These are phyloP conservation scores for Polypedilum vanderplanki DNA, from an alignment of 1,140 invertebrate species.

Conservation along the genomic window DNA sequence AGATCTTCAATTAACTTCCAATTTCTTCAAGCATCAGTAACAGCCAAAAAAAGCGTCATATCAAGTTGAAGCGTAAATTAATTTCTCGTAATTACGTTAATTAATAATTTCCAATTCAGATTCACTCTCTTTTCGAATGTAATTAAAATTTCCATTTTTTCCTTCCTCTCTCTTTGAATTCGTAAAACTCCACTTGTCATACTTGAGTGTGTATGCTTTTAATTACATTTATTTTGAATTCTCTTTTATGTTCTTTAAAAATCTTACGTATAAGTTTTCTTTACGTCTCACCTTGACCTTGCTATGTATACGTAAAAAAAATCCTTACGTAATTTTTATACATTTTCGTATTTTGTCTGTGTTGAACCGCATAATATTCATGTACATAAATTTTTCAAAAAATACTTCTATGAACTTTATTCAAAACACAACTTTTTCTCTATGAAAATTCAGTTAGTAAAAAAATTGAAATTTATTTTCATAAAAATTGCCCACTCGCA, in stretches of 20 bases:
- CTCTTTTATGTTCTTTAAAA: background rate
- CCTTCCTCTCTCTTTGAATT: background rate
- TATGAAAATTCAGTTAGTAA: background rate
- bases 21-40: background rate
- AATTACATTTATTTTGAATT: background rate
- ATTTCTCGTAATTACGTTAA: constrained; percentile 6
- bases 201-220: background rate
- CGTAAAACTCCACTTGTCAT: background rate
- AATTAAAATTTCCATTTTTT: background rate
- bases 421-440: background rate
- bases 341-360: too few species aligned
- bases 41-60: background rate
- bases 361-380: background rate
- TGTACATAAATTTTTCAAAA: background rate
- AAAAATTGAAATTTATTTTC: constrained; percentile 7
- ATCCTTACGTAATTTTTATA: too few species aligned
- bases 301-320: background rate
- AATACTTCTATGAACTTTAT: background rate
- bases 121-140: background rate
- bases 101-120: constrained; percentile 19
- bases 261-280: background rate
- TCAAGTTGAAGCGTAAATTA: constrained; percentile 3
- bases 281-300: constrained; percentile 10
- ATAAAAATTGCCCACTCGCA: constrained; percentile 1
- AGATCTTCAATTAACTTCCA: constrained; percentile 18